phyloP scores from a whole-genome alignment of 2,888 invertebrate genomes.

The Chaitophorus viminalis region DNA sequence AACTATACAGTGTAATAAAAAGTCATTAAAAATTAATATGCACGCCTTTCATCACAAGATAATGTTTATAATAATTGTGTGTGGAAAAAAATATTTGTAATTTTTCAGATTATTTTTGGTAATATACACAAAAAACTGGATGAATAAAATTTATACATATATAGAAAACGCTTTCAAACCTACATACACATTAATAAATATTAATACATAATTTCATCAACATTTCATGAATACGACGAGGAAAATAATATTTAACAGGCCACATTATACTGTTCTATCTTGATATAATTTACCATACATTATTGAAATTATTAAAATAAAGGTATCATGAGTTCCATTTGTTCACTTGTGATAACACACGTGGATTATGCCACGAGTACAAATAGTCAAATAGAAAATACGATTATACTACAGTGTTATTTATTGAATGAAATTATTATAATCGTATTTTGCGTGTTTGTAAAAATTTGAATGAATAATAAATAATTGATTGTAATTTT shows the following conservation, averaged over 20 bases:
- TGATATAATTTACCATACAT: not conserved
- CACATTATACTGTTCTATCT: not conserved
- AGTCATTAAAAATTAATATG: not conserved
- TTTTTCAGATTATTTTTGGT: not conserved
- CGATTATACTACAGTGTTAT: not conserved
- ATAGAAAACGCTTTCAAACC: not conserved
- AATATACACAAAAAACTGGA: not conserved
- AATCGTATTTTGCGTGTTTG: conserved; percentile 14
- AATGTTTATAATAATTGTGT: not conserved
- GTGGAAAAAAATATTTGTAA: not conserved
- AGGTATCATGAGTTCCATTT: not conserved
- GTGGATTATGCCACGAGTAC: conserved; percentile 6
- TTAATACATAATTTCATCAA: not conserved
- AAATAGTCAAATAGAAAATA: not conserved
- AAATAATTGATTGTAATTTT: conserved; percentile 41
- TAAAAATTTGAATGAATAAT: conserved; percentile 26
- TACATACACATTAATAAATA: conserved; percentile 1
- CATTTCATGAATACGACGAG: not conserved
- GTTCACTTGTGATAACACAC: not conserved
- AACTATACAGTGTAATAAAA: conserved; percentile 5
- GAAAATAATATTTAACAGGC: not conserved
- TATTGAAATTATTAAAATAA: no score
- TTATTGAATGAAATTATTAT: not conserved
- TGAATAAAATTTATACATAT: conserved; percentile 12
- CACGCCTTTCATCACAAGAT: not conserved